A percentile compares a stretch with the other conserved stretches of the same genome.
phyloP scores from a whole-genome alignment of 2,113 vertebrate genomes.

The Anser brachyrhynchus region DNA sequence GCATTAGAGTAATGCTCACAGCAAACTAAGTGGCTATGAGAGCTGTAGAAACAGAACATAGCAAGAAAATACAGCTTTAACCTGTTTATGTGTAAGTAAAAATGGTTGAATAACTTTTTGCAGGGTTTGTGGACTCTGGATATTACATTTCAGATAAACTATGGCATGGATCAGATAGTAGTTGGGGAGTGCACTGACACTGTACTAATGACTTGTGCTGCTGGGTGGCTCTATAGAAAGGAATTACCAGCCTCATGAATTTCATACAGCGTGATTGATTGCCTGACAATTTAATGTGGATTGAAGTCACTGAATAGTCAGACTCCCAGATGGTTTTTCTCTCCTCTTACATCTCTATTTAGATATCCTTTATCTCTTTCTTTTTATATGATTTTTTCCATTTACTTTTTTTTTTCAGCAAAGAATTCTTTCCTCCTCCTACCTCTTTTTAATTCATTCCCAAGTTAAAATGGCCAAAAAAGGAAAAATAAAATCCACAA shows the following conservation, averaged over 20 bases:
- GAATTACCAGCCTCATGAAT: conserved; percentile 17
- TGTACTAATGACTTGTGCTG: not conserved
- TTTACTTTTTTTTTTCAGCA: not conserved
- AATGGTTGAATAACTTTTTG: not conserved
- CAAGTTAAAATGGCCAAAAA: not conserved
- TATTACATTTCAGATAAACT: not conserved
- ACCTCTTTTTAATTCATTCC: not conserved
- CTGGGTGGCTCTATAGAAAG: not conserved
- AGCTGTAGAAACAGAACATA: not conserved
- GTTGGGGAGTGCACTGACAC: not conserved
- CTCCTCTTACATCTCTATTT: conserved; percentile 35
- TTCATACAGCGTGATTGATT: conserved; percentile 51
- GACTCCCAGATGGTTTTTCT: conserved; percentile 44
- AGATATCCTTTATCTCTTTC: conserved; percentile 21
- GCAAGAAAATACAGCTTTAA: not conserved
- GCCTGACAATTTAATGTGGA: conserved; percentile 35
- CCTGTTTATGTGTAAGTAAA: not conserved
- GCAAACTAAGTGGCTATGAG: not conserved
- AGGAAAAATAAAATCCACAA: not conserved
- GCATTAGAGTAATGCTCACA: not conserved
- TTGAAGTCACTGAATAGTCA: conserved; percentile 11
- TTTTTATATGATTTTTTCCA: conserved; percentile 17
- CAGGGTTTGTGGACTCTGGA: not conserved
- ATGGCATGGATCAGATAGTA: not conserved
- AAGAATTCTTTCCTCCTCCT: not conserved